Conservation (phyloP, 2,797 vertebrate species). For the Acanthurus lineatus region DNA sequence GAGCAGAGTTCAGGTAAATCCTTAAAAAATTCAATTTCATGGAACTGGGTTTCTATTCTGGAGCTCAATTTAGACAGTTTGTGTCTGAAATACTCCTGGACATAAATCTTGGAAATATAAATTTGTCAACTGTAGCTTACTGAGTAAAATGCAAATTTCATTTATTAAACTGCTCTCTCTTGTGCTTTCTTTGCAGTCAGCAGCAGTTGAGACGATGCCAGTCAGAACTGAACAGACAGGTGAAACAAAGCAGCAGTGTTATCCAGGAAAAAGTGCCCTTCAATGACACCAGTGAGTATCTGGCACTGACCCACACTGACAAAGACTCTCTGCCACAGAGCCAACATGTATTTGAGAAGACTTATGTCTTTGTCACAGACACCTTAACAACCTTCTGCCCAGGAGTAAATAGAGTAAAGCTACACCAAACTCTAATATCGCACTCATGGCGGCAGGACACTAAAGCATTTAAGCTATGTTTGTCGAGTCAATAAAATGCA, state of each 20-base stretch:
- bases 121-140: background rate
- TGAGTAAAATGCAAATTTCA: slow-evolving; percentile 1
- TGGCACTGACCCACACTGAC: slow-evolving; percentile 17
- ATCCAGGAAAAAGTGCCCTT: slow-evolving; percentile 99
- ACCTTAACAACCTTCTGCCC: slow-evolving; percentile 28
- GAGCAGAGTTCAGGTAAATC: background rate
- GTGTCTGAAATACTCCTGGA: background rate
- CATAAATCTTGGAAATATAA: background rate
- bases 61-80: background rate
- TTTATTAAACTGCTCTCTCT: background rate
- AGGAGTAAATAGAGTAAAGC: slow-evolving; percentile 45
- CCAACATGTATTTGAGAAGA: slow-evolving; percentile 33
- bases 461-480: slow-evolving; percentile 41
- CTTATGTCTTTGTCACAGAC: slow-evolving; percentile 38
- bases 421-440: slow-evolving; percentile 35
- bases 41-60: background rate
- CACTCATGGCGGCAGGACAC: slow-evolving; percentile 5
- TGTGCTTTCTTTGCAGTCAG: slow-evolving; percentile 85
- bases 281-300: slow-evolving; percentile 96
- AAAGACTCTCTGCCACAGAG: slow-evolving; percentile 16
- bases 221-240: slow-evolving; percentile 92
- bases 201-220: slow-evolving; percentile 95
- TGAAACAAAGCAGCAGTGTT: slow-evolving; percentile 95
- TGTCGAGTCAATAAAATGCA: slow-evolving; percentile 23
- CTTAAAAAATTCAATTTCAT: background rate